These are phyloP conservation scores for Lumbricus terrestris DNA, from an alignment of 2,888 invertebrate genomes.

Conservation along the genomic window DNA sequence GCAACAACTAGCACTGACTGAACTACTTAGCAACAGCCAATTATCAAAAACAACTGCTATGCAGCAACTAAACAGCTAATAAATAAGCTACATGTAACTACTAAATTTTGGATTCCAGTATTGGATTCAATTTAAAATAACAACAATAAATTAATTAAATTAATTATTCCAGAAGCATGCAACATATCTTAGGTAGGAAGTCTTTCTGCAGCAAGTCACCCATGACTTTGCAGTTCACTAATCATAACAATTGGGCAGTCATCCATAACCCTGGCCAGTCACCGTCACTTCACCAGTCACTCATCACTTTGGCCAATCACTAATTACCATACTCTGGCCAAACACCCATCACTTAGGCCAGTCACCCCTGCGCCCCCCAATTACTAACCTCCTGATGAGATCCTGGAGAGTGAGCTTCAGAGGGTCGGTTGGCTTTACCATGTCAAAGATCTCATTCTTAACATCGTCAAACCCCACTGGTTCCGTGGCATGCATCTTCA, in stretches of 20 bases:
- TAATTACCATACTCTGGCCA: too few relatives aligned
- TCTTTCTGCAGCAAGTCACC: too few relatives aligned
- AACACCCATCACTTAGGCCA: too few relatives aligned
- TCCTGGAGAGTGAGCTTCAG: constrained; percentile 82
- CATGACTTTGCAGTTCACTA: neutral
- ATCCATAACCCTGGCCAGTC: too few relatives aligned
- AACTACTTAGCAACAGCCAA: neutral
- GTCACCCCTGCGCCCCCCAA: too few relatives aligned
- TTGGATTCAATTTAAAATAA: too few relatives aligned
- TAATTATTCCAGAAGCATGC: neutral
- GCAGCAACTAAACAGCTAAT: neutral
- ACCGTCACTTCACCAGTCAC: neutral
- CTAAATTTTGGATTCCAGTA: too few relatives aligned
- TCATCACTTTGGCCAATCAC: neutral
- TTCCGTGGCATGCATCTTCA: constrained; percentile 83
- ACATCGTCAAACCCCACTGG: constrained; percentile 91
- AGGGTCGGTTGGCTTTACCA: constrained; percentile 86
- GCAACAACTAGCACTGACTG: neutral
- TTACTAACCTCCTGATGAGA: constrained; percentile 72
- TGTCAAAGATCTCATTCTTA: constrained; percentile 95
- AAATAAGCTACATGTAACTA: too few relatives aligned
- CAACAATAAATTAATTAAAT: too few relatives aligned
- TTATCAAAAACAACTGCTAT: neutral
- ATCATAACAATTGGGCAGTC: too few relatives aligned
- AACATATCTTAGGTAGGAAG: neutral